Conservation (phyloP, 2,113 vertebrate genomes). For the Pterocles gutturalis region DNA sequence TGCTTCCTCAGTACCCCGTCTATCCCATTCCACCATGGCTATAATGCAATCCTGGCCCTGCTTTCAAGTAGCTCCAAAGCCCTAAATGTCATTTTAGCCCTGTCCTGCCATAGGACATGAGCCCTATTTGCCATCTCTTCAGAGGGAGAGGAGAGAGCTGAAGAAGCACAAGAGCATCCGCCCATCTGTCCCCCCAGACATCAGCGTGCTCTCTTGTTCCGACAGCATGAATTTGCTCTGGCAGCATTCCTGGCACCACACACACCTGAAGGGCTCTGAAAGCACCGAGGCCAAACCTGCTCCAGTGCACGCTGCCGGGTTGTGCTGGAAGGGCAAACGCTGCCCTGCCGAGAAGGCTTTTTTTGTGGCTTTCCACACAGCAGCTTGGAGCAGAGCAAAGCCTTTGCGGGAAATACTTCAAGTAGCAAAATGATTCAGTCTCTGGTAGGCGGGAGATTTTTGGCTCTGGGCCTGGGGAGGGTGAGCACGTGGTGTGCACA, state of each 20-base stretch:
- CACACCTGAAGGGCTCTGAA: rapidly evolving
- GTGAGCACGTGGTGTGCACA: rapidly evolving
- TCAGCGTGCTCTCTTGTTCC: rapidly evolving
- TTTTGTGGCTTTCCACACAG: not conserved
- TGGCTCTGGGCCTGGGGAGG: not conserved
- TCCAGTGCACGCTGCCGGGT: not conserved
- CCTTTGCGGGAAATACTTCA: not conserved
- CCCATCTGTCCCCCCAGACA: not conserved
- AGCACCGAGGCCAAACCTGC: not conserved
- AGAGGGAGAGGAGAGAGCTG: not conserved
- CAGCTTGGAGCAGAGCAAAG: not conserved
- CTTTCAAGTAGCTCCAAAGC: not conserved
- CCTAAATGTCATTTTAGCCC: not conserved
- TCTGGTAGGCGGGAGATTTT: not conserved
- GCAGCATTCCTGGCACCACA: not conserved
- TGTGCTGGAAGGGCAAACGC: rapidly evolving
- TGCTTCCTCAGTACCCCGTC: not conserved
- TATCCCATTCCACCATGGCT: not conserved
- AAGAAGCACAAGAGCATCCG: not conserved
- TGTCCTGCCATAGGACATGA: not conserved
- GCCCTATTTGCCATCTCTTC: not conserved
- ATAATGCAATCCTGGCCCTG: not conserved
- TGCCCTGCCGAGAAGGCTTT: rapidly evolving
- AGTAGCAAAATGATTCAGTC: not conserved
- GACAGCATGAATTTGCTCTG: not conserved